Evolutionary conservation across 2,113 vertebrate species (phyloP).

Genomic region (Pyxicephalus adspersus): DNA sequence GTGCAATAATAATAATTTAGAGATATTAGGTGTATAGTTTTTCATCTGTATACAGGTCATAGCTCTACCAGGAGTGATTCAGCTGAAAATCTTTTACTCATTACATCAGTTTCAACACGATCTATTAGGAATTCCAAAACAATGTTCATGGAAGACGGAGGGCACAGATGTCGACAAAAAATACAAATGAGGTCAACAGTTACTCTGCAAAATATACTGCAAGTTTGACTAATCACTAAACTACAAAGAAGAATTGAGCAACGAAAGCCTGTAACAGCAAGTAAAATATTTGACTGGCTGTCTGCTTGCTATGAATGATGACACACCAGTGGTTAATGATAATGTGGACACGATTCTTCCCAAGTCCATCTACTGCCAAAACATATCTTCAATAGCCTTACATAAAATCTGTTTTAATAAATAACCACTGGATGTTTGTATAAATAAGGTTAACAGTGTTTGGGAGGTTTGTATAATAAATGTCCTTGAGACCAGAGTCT

Average conservation of each 20-base stretch:
- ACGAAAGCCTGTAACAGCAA: conserved; percentile 11
- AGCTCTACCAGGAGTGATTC: too few species aligned
- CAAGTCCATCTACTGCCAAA: conserved; percentile 71
- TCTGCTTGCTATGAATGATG: conserved; percentile 64
- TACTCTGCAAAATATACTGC: neutral
- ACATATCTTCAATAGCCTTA: conserved; percentile 74
- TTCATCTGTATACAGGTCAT: too few species aligned
- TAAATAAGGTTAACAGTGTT: conserved; percentile 75
- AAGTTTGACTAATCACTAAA: conserved; percentile 9
- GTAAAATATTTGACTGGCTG: conserved; percentile 24
- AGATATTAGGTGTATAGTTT: too few species aligned
- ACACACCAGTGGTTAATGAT: conserved; percentile 65
- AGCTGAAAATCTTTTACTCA: too few species aligned
- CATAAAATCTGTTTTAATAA: conserved; percentile 81
- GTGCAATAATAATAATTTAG: too few species aligned
- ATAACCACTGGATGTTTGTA: conserved; percentile 75
- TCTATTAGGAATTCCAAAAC: neutral
- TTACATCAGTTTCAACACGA: neutral
- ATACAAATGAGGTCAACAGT: neutral
- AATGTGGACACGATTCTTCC: conserved; percentile 69
- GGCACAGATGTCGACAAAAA: neutral
- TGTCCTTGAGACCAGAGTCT: conserved; percentile 69
- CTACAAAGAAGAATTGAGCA: neutral
- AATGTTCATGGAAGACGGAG: neutral
- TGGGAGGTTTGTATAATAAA: conserved; percentile 71